These are phyloP conservation scores for Dimorphilus gyrociliatus DNA, from an alignment of 2,888 invertebrate genomes.

Conservation along the genomic window DNA sequence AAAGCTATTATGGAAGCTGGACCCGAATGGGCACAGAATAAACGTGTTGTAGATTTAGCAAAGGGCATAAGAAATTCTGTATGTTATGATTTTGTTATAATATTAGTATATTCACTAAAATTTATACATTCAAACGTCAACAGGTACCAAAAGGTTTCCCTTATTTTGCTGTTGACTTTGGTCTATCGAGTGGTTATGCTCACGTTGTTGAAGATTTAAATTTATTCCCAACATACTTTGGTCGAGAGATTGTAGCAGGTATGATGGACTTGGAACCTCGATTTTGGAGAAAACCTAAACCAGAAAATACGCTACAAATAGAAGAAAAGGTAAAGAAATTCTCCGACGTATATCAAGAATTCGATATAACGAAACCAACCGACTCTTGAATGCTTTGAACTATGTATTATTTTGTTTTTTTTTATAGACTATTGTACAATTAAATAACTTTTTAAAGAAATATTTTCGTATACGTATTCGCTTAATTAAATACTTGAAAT, in stretches of 20 bases:
- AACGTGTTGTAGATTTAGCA: conserved; percentile 64
- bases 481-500: too few species aligned
- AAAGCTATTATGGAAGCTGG: conserved; percentile 91
- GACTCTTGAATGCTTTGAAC: too few species aligned
- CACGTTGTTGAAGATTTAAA: conserved; percentile 90
- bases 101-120: background rate
- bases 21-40: conserved; percentile 84
- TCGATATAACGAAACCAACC: too few species aligned
- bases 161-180: conserved; percentile 87
- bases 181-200: conserved; percentile 69
- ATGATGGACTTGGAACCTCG: conserved; percentile 73
- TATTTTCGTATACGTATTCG: too few species aligned
- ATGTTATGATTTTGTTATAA: background rate
- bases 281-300: conserved; percentile 65
- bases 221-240: conserved; percentile 71
- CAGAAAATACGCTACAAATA: too few species aligned
- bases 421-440: too few species aligned
- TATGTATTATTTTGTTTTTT: too few species aligned
- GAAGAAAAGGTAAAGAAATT: too few species aligned
- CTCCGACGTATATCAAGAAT: too few species aligned
- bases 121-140: conserved; percentile 1
- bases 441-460: too few species aligned
- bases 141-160: conserved; percentile 74
- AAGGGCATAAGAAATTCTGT: conserved; percentile 17
- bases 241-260: conserved; percentile 84